Evolutionary conservation across 2,797 vertebrate species (phyloP).

Genomic region (Naso thynnoides): DNA sequence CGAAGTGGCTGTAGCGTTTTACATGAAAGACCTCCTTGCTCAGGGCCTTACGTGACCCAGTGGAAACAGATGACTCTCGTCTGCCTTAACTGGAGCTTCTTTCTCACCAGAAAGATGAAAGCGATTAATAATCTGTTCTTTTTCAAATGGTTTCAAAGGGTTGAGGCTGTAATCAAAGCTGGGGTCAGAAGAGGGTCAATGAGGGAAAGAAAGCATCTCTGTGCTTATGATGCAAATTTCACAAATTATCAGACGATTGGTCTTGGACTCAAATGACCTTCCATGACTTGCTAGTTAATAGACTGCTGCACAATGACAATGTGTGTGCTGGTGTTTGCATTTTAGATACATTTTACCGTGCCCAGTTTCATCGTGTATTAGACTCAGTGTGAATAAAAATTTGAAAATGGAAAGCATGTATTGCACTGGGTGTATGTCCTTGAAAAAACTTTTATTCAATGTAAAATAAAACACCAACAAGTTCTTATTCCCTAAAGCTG

Average conservation of each 20-base stretch:
- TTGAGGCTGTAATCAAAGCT: slow-evolving; percentile 67
- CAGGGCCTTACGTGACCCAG: slow-evolving; percentile 31
- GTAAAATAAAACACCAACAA: too few relatives aligned
- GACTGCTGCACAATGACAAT: background rate
- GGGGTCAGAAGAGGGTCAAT: slow-evolving; percentile 34
- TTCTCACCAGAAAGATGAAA: slow-evolving; percentile 69
- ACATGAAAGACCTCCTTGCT: slow-evolving; percentile 58
- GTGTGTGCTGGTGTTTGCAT: background rate
- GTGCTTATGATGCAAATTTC: slow-evolving; percentile 31
- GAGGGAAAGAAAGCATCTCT: slow-evolving; percentile 18
- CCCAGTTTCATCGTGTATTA: background rate
- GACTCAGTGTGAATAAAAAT: too few relatives aligned
- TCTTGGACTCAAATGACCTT: background rate
- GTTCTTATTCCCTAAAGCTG: too few relatives aligned
- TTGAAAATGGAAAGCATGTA: too few relatives aligned
- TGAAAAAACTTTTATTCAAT: too few relatives aligned
- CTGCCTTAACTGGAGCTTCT: slow-evolving; percentile 46
- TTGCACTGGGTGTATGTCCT: too few relatives aligned
- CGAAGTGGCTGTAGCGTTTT: slow-evolving; percentile 41
- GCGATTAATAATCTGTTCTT: slow-evolving; percentile 44
- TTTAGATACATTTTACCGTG: background rate
- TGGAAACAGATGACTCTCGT: slow-evolving; percentile 50
- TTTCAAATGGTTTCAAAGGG: slow-evolving; percentile 38
- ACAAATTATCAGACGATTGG: slow-evolving; percentile 41
- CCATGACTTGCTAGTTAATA: background rate